Conservation (phyloP, 2,888 invertebrate species). For the Nezara viridula region DNA sequence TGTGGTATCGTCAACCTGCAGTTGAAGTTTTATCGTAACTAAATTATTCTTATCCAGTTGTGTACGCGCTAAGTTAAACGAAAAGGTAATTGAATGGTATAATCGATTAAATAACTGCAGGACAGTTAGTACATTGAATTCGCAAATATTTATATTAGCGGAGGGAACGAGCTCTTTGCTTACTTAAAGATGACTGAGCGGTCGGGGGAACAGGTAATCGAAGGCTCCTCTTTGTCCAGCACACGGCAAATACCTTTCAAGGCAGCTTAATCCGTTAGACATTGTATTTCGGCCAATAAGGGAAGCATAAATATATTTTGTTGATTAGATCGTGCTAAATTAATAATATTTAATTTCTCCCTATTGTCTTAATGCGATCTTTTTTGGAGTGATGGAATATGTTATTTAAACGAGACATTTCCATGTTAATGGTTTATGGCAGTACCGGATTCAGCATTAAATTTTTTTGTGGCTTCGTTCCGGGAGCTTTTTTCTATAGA, state of each 20-base stretch:
- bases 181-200: neutral
- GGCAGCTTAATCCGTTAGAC: neutral
- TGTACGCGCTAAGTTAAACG: neutral
- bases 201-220: neutral
- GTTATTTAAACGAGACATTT: no score
- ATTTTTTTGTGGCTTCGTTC: no score
- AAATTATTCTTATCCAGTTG: no score
- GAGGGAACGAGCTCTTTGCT: neutral
- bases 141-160: neutral
- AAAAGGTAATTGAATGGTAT: neutral
- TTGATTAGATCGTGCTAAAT: no score
- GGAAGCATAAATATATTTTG: neutral
- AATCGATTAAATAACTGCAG: neutral
- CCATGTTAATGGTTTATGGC: no score
- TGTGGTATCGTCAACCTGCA: no score
- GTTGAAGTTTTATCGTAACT: no score
- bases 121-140: neutral
- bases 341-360: no score
- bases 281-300: neutral
- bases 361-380: no score
- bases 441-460: no score
- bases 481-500: no score
- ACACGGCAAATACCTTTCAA: neutral
- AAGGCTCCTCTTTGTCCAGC: neutral
- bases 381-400: no score